A percentile compares a stretch with the other conserved stretches of the same genome.
These are phyloP conservation scores for Petroica traversi DNA, from an alignment of 2,113 vertebrate species.

Conservation along the genomic window DNA sequence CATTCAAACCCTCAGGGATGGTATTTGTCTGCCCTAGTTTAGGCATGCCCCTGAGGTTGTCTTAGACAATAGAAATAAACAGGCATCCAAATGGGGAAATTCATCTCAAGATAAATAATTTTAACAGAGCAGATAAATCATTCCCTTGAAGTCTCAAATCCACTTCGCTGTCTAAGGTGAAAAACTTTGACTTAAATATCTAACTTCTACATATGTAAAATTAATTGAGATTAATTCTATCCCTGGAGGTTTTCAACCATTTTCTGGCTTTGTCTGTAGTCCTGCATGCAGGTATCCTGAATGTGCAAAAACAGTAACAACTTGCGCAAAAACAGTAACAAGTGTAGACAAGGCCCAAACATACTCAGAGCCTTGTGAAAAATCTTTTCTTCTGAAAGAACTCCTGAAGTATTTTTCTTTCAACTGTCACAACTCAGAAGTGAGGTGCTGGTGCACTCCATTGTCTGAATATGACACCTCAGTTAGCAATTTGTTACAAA, in stretches of 20 bases:
- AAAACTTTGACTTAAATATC: neutral
- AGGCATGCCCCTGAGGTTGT: neutral
- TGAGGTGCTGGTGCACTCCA: neutral
- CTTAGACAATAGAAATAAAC: neutral
- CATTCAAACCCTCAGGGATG: neutral
- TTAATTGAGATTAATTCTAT: neutral
- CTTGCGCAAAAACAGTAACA: neutral
- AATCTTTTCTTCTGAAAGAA: neutral
- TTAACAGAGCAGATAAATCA: neutral
- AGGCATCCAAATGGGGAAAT: neutral
- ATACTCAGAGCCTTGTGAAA: neutral
- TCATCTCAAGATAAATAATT: neutral
- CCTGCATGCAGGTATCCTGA: neutral
- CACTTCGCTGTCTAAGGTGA: neutral
- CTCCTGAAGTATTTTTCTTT: neutral
- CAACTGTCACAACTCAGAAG: neutral
- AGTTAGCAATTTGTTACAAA: neutral
- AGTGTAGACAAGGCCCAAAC: neutral
- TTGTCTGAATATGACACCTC: neutral
- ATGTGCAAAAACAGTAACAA: neutral
- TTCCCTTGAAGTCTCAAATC: neutral
- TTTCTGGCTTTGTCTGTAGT: neutral
- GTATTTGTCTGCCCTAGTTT: neutral
- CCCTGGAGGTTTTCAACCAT: neutral
- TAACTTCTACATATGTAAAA: neutral